A percentile compares a stretch with the other conserved stretches of the same genome.
phyloP scores from a whole-genome alignment of 2,888 invertebrate genomes.

The Tricholauxania praeusta region DNA sequence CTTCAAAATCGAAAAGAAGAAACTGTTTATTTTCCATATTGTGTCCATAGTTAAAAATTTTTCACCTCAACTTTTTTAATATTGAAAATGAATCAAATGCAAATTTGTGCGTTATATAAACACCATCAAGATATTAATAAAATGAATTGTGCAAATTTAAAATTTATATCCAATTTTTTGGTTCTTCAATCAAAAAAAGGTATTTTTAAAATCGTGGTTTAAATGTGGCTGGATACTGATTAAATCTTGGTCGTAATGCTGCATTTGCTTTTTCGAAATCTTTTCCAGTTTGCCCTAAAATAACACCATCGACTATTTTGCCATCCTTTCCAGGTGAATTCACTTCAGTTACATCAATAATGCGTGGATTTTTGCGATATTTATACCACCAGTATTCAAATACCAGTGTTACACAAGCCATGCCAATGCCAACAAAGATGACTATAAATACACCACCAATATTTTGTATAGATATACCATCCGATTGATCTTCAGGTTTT shows the following conservation, averaged over 20 bases:
- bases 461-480: conserved; percentile 97
- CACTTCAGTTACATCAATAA: conserved; percentile 75
- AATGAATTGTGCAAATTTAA: conserved; percentile 5
- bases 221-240: conserved; percentile 62
- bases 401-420: conserved; percentile 90
- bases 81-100: background rate
- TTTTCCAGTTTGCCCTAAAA: conserved; percentile 62
- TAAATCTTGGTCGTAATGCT: conserved; percentile 64
- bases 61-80: no score
- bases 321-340: conserved; percentile 51
- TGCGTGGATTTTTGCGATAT: conserved; percentile 75
- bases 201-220: conserved; percentile 61
- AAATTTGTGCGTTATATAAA: conserved; percentile 11
- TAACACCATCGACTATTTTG: conserved; percentile 61
- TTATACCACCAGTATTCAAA: conserved; percentile 97
- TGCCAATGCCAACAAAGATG: conserved; percentile 93
- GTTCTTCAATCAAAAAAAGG: background rate
- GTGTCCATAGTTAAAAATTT: no score
- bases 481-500: conserved; percentile 91
- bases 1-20: no score
- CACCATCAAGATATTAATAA: conserved; percentile 15
- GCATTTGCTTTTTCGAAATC: conserved; percentile 62
- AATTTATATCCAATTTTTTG: background rate
- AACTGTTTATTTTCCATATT: no score
- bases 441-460: conserved; percentile 99